Evolutionary conservation across 37 sponge, comb jelly and placozoan species (phyloP), one percentile per base, ranked within the genome.

Genomic region (Tethya wilhelma): DNA sequence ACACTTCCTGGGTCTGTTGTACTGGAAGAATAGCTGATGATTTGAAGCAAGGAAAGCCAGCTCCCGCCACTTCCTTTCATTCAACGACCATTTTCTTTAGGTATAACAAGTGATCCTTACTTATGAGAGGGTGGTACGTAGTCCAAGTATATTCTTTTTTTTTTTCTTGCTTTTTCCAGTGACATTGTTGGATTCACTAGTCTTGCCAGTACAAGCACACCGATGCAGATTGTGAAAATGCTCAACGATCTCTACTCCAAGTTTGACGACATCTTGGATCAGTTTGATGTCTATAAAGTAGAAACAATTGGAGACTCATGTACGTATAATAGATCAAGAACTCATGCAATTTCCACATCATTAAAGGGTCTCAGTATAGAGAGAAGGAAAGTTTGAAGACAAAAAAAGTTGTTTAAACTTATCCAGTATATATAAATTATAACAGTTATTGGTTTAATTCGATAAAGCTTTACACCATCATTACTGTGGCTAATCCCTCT

Each of bases 281-380:
- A 66, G n/a, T 90, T 90, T 78, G 93, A 95, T 69, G 93, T 86
- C 38, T 95, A 95, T 67, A 95, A 95, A 78, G 96, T 95, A 45
- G 96, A 95, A 73, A 95, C 96, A 19, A 95, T 95, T 38, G 96
- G 96, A 32, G 96, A 95, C 82, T 90, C 96, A 12, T 95, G 96
- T 95, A 66, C 80, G 92, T 83, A 25, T 12, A 17, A 19, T 14
- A 49, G 74, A 4, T 37, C 19, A 73, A 72, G 20, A 8, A 60
- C 59, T n/a, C n/a, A 9, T 77, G 79, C 34, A 64, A 8, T 23
- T 56, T 19, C 53, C 53, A n/a, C n/a, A n/a, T n/a, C n/a, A n/a
- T n/a, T 49, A 14, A 49, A 49, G 53, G 14, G 53, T 49, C 53
- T 14, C 53, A 49, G 53, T 49, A 49, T n/a, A n/a, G n/a, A n/a